Evolutionary conservation across 1,140 invertebrate species (phyloP), one percentile per base, ranked within the genome.

Genomic region (Yoshiicerus persimilis): DNA sequence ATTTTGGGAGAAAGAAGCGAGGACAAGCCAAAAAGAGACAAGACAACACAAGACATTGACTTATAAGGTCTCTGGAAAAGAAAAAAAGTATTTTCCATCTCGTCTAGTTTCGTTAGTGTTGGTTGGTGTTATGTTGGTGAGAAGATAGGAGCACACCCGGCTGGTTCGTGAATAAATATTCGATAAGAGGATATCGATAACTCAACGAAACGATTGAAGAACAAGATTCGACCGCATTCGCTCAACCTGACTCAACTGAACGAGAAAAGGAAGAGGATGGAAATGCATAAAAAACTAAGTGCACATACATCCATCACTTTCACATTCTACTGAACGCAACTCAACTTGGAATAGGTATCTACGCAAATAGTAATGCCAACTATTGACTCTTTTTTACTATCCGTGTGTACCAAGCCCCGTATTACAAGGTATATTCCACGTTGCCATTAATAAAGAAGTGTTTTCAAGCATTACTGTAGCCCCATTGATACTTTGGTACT

Each of bases 261-360:
- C 30, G 75, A 80, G 34, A 80, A 32, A 80, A n/a, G 32, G 34
- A 80, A 32, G 32, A 80, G 30, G 32, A 34, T 70, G 16, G 75
- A 80, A 80, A 80, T 80, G 75, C 75, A 80, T 80, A 80, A 80
- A 80, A 80, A 80, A 80, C 75, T 80, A 80, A 80, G 75, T 80
- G 75, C 75, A 80, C 32, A 80, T 32, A 38, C 75, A 80, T 80
- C 75, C 75, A 80, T 80, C 75, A 80, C 75, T 80, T 80, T 80
- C 75, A 80, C 75, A 70, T 70, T 70, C 66, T 36, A 38, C 75
- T 36, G 75, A 80, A 80, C 75, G 20, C 13, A 80, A 80, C 75
- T 36, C 32, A 80, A 80, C 75, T 32, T 32, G 6, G 20, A 4
- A 20, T 64, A 64, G n/a, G 1, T 56, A 56, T n/a, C 47, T 56